These are phyloP conservation scores for Cremastobaeus sp. DNA, from an alignment of 2,888 invertebrate genomes.

Conservation along the genomic window DNA sequence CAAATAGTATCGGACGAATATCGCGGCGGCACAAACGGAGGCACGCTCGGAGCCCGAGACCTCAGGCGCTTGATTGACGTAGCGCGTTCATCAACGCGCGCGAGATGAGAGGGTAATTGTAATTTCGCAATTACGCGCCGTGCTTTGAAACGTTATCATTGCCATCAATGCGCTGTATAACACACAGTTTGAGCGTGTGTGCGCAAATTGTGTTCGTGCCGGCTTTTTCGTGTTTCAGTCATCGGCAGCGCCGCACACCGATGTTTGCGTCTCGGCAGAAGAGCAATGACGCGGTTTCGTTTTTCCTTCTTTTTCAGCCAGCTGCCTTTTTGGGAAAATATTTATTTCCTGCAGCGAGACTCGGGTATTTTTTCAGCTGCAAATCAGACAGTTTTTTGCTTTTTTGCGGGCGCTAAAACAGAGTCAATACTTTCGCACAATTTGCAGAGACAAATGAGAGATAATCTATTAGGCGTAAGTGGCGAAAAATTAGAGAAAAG, in stretches of 20 bases:
- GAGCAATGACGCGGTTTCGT: neutral
- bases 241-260: too few species aligned
- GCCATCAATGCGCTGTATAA: slow-evolving; percentile 63
- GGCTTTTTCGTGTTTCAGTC: slow-evolving; percentile 15
- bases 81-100: slow-evolving; percentile 49
- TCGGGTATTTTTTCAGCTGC: too few species aligned
- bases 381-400: too few species aligned
- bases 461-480: slow-evolving; percentile 48
- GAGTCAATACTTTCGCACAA: slow-evolving; percentile 46
- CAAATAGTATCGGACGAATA: slow-evolving; percentile 32
- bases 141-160: slow-evolving; percentile 56
- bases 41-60: slow-evolving; percentile 21
- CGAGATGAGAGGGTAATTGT: slow-evolving; percentile 62
- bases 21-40: slow-evolving; percentile 28
- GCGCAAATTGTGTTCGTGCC: slow-evolving; percentile 29
- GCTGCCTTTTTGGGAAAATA: too few species aligned
- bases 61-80: slow-evolving; percentile 53
- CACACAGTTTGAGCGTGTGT: slow-evolving; percentile 43
- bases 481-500: slow-evolving; percentile 46
- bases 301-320: too few species aligned
- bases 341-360: too few species aligned
- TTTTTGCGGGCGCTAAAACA: slow-evolving; percentile 33
- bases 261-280: neutral
- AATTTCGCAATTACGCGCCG: slow-evolving; percentile 65
- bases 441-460: slow-evolving; percentile 47